Percentiles rank a stretch among this genome's conserved stretches.
phyloP scores from a whole-genome alignment of 1,140 invertebrate genomes.

The Pogonus chalceus region DNA sequence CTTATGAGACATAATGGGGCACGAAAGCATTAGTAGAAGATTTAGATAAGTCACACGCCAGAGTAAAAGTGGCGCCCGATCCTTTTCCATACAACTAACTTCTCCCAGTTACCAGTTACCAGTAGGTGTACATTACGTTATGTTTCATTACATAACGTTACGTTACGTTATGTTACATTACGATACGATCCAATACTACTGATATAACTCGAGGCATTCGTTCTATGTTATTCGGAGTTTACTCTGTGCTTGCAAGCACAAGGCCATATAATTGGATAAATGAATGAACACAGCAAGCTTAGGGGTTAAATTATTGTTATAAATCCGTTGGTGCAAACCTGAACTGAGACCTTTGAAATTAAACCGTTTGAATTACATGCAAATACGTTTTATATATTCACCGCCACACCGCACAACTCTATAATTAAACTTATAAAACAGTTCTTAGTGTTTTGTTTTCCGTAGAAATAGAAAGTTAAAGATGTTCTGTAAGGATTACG shows the following conservation, averaged over 20 bases:
- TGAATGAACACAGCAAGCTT: neutral
- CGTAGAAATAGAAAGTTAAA: no score
- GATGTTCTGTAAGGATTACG: no score
- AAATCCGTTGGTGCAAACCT: neutral
- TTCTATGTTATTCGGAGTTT: neutral
- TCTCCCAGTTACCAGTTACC: neutral
- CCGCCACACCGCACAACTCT: no score
- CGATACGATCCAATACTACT: no score
- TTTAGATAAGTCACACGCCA: constrained; percentile 1
- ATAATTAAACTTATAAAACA: no score
- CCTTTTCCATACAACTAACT: neutral
- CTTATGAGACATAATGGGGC: neutral
- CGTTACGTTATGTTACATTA: no score
- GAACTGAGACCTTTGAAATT: no score
- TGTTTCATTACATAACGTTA: no score
- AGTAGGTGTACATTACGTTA: no score
- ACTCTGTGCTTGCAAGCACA: neutral
- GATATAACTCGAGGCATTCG: neutral
- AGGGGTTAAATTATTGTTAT: neutral
- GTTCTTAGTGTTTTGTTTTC: no score
- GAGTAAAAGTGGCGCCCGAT: neutral
- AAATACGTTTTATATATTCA: no score
- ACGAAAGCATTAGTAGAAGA: constrained; percentile 1
- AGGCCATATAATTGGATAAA: neutral
- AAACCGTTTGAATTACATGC: no score